Percentiles rank a stretch among this genome's conserved stretches.
These are phyloP conservation scores for Heteractis magnifica DNA, from an alignment of 92 coral and sea anemone genomes.

Conservation along the genomic window DNA sequence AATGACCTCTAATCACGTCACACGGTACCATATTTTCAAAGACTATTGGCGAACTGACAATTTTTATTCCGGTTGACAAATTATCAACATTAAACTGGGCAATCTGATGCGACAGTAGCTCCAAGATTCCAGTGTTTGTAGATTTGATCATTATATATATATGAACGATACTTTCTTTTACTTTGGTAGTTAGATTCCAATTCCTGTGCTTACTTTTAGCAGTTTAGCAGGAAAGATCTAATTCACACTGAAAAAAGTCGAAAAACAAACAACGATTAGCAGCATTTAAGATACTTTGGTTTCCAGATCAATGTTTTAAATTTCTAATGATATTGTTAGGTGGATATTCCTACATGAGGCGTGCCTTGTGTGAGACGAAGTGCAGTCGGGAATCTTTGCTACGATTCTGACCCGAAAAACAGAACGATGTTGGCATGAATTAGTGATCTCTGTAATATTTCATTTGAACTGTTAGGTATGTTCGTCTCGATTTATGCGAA, in stretches of 20 bases:
- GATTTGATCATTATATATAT: background rate
- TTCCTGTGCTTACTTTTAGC: no score
- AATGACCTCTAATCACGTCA: slow-evolving; percentile 2
- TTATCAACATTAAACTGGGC: background rate
- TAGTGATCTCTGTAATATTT: background rate
- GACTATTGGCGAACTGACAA: background rate
- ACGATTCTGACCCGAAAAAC: background rate
- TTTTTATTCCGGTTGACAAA: background rate
- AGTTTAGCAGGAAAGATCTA: no score
- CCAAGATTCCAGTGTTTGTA: background rate
- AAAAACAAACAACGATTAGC: no score
- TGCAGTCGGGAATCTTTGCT: background rate
- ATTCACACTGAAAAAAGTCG: no score
- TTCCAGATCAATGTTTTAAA: no score
- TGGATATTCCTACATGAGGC: background rate
- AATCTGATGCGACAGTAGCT: background rate
- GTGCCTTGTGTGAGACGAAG: background rate
- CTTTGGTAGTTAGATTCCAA: no score
- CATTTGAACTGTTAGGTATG: background rate
- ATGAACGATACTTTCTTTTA: no score
- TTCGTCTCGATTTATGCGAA: background rate
- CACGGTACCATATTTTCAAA: background rate
- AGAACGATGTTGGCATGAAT: background rate
- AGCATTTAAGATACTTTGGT: no score
- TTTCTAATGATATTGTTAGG: background rate